Evolutionary conservation across 1,140 invertebrate genomes (phyloP).

Genomic region (Trichonephila clavipes): DNA sequence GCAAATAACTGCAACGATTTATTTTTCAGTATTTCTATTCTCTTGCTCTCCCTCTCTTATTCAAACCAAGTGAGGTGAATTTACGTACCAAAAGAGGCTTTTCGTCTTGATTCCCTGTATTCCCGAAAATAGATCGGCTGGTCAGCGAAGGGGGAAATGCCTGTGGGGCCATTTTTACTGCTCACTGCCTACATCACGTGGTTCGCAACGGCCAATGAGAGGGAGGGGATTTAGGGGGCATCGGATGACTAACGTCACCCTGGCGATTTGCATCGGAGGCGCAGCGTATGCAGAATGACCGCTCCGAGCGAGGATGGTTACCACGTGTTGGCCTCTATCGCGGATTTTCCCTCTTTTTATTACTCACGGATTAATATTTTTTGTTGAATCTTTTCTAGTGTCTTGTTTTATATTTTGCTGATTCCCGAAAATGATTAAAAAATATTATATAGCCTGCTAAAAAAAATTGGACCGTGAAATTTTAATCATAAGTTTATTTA

Average conservation of each 20-base stretch:
- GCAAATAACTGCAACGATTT: conserved; percentile 25
- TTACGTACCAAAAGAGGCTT: conserved; percentile 72
- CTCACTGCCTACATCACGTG: conserved; percentile 46
- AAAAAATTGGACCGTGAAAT: too few species aligned
- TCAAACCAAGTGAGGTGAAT: conserved; percentile 42
- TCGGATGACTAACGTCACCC: conserved; percentile 76
- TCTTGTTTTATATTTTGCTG: too few species aligned
- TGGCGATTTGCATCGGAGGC: conserved; percentile 75
- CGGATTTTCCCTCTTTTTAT: background rate
- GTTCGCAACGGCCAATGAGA: conserved; percentile 57
- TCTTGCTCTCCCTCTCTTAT: background rate
- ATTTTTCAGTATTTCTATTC: background rate
- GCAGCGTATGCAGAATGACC: conserved; percentile 75
- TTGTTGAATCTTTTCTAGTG: too few species aligned
- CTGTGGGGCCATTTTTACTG: conserved; percentile 64
- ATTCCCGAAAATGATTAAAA: too few species aligned
- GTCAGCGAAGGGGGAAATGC: conserved; percentile 66
- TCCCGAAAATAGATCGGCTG: conserved; percentile 72
- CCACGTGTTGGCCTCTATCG: conserved; percentile 1
- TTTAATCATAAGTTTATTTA: too few species aligned
- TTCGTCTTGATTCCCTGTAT: conserved; percentile 57
- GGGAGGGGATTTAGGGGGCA: conserved; percentile 59
- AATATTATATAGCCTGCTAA: too few species aligned
- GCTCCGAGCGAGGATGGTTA: conserved; percentile 1
- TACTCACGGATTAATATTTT: too few species aligned